Conservation (phyloP, 53 echinoderm and acorn worm genomes). For the Hippasteria phrygiana region DNA sequence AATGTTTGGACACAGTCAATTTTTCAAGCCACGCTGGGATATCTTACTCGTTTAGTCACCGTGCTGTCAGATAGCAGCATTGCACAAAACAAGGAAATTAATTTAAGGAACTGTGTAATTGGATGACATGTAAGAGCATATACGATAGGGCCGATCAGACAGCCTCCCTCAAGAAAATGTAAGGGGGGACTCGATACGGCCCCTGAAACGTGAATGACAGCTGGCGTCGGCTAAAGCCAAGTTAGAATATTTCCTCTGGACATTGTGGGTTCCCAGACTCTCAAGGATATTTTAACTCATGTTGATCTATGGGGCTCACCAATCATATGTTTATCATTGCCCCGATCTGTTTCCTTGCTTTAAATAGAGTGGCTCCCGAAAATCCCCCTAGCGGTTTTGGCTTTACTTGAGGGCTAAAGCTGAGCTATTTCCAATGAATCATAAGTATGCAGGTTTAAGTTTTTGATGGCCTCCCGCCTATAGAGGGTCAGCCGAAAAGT, state of each 20-base stretch:
- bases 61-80: neutral
- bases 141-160: neutral
- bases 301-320: slow-evolving; percentile 8
- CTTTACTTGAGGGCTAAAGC: neutral
- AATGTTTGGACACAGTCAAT: neutral
- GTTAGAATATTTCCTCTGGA: neutral
- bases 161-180: neutral
- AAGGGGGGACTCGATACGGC: neutral
- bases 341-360: slow-evolving; percentile 1
- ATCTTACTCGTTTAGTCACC: neutral
- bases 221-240: neutral
- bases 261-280: neutral
- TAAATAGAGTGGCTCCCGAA: neutral
- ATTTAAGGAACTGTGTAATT: neutral
- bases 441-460: neutral
- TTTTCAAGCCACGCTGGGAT: neutral
- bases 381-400: neutral
- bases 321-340: neutral
- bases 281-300: neutral
- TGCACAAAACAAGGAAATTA: neutral
- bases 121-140: neutral
- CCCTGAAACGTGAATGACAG: neutral
- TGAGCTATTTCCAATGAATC: neutral
- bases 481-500: no score
- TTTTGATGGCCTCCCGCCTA: neutral